Conservation (phyloP, 2,888 invertebrate species). For the Eumerus sabulonum region DNA sequence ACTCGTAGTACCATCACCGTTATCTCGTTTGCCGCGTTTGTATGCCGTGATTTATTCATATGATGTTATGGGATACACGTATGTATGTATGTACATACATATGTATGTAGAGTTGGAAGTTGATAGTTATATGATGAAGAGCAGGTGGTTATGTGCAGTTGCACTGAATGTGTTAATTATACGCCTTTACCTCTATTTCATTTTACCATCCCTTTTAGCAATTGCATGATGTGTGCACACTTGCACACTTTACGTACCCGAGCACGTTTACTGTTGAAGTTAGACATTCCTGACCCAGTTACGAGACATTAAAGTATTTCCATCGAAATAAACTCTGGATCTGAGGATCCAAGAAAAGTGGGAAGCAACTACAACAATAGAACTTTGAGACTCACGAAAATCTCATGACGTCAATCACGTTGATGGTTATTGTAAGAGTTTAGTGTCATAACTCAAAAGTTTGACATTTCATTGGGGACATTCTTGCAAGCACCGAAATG, state of each 20-base stretch:
- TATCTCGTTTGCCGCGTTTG: no score
- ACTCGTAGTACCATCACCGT: no score
- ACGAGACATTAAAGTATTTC: constrained; percentile 37
- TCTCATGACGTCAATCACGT: constrained; percentile 50
- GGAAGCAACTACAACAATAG: constrained; percentile 1
- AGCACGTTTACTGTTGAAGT: not conserved
- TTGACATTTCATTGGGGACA: constrained; percentile 57
- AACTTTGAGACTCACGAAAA: constrained; percentile 22
- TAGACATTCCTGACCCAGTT: constrained; percentile 52
- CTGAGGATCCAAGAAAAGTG: no score
- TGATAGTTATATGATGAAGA: constrained; percentile 22
- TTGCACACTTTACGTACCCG: no score
- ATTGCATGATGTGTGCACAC: constrained; percentile 17
- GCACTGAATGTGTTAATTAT: constrained; percentile 35
- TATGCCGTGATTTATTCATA: no score
- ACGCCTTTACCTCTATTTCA: not conserved
- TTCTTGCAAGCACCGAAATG: constrained; percentile 30
- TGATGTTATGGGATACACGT: not conserved
- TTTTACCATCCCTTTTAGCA: constrained; percentile 4
- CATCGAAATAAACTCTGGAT: constrained; percentile 10
- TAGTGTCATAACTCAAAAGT: constrained; percentile 49
- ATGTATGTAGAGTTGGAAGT: not conserved
- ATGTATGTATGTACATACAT: no score
- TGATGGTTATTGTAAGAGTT: constrained; percentile 40
- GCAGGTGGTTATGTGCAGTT: constrained; percentile 54